These are phyloP conservation scores for Alsophila aescularia DNA, from an alignment of 2,888 invertebrate genomes.

Conservation along the genomic window DNA sequence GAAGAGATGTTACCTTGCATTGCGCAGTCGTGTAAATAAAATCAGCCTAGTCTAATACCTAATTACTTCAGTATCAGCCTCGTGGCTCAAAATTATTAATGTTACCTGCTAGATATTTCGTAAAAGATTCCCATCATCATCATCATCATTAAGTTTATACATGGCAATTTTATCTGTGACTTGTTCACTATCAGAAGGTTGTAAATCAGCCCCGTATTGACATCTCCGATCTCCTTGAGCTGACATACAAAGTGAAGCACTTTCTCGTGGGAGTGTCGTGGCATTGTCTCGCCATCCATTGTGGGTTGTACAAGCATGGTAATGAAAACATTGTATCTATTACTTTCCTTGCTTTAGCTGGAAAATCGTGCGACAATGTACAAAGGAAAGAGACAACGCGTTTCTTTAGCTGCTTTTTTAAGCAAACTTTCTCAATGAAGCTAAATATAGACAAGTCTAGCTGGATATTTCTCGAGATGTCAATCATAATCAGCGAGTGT, in stretches of 20 bases:
- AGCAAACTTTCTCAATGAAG: not conserved
- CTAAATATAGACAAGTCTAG: too few relatives aligned
- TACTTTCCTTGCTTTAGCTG: conserved; percentile 56
- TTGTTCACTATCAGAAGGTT: not conserved
- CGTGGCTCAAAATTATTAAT: too few relatives aligned
- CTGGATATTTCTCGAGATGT: too few relatives aligned
- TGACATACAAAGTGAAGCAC: conserved; percentile 55
- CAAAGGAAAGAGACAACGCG: conserved; percentile 15
- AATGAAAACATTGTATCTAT: conserved; percentile 51
- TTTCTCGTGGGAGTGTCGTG: conserved; percentile 63
- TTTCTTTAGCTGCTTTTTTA: not conserved
- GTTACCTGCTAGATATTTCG: too few relatives aligned
- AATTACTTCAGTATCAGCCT: too few relatives aligned
- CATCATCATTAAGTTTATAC: not conserved
- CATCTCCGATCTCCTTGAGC: conserved; percentile 28
- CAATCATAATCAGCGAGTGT: too few relatives aligned
- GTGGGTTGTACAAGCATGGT: conserved; percentile 41
- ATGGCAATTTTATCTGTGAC: not conserved
- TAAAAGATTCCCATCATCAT: too few relatives aligned
- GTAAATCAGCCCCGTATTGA: conserved; percentile 12
- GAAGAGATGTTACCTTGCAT: too few relatives aligned
- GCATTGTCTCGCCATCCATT: conserved; percentile 47
- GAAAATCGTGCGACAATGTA: conserved; percentile 42
- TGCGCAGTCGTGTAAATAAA: too few relatives aligned
- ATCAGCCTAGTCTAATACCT: too few relatives aligned